These are phyloP conservation scores for Halocaridina rubra DNA, from an alignment of 2,888 invertebrate genomes.

Conservation along the genomic window DNA sequence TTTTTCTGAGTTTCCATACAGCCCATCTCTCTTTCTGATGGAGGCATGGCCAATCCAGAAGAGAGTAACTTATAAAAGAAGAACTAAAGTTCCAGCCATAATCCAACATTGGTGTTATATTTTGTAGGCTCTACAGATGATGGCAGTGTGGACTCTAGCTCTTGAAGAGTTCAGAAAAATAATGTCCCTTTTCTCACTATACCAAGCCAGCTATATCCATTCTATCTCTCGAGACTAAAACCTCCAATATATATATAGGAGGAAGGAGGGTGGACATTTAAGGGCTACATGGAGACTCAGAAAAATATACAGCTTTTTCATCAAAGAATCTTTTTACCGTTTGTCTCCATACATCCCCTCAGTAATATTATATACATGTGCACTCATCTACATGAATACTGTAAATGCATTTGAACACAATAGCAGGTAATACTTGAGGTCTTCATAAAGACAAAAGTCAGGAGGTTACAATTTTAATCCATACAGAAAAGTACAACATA, in stretches of 20 bases:
- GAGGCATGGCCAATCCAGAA: too few relatives aligned
- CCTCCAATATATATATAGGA: not conserved
- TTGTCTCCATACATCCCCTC: too few relatives aligned
- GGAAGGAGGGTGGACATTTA: not conserved
- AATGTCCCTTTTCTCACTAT: too few relatives aligned
- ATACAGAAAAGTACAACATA: not conserved
- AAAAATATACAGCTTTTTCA: too few relatives aligned
- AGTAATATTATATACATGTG: too few relatives aligned
- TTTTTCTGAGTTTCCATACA: too few relatives aligned
- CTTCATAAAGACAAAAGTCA: not conserved
- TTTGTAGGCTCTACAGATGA: not conserved
- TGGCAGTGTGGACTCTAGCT: not conserved
- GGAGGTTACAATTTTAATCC: not conserved
- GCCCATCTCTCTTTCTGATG: too few relatives aligned
- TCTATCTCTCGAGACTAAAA: not conserved
- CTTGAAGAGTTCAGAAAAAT: not conserved
- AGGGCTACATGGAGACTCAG: not conserved
- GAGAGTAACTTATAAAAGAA: not conserved
- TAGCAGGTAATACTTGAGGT: not conserved
- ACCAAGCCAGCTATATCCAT: too few relatives aligned
- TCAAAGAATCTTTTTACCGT: too few relatives aligned
- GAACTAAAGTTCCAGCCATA: not conserved
- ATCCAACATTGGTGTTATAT: not conserved
- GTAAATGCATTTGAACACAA: not conserved
- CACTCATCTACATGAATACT: too few relatives aligned